Evolutionary conservation across 1,140 invertebrate genomes (phyloP).

Genomic region (Rhagoletis zephyria): DNA sequence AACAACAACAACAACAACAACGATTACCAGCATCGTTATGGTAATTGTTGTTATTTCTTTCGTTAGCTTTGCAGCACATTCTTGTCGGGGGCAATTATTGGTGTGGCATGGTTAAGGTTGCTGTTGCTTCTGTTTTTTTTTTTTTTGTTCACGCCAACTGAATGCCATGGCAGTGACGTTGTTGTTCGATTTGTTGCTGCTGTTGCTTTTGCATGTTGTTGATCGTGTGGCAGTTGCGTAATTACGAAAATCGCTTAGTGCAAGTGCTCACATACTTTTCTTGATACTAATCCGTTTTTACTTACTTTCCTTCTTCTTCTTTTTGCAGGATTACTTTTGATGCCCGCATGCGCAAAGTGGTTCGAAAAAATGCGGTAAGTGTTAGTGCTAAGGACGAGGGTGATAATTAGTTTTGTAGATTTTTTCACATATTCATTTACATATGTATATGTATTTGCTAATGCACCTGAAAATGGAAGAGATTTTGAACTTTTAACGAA

Average conservation of each 20-base stretch:
- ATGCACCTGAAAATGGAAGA: too few species aligned
- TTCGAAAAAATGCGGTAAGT: too few species aligned
- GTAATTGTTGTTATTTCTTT: slow-evolving; percentile 31
- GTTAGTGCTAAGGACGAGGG: too few species aligned
- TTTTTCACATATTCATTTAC: too few species aligned
- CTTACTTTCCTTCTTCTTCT: neutral
- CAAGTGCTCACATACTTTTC: neutral
- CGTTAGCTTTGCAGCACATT: neutral
- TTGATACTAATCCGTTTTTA: neutral
- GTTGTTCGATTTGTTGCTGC: too few species aligned
- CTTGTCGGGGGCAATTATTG: slow-evolving; percentile 17
- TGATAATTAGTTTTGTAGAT: too few species aligned
- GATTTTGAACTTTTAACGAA: too few species aligned
- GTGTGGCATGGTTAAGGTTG: neutral
- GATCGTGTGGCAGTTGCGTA: slow-evolving; percentile 20
- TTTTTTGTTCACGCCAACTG: neutral
- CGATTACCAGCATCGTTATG: neutral
- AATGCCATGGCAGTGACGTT: neutral
- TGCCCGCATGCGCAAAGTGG: neutral
- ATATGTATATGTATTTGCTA: too few species aligned
- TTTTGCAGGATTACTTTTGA: neutral
- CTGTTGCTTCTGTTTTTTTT: neutral
- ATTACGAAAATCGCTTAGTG: slow-evolving; percentile 19
- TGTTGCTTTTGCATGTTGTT: neutral
- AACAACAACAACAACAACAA: neutral